A percentile compares a stretch with the other conserved stretches of the same genome.
phyloP scores from a whole-genome alignment of 2,888 invertebrate species.

The Amphimallon solstitiale region DNA sequence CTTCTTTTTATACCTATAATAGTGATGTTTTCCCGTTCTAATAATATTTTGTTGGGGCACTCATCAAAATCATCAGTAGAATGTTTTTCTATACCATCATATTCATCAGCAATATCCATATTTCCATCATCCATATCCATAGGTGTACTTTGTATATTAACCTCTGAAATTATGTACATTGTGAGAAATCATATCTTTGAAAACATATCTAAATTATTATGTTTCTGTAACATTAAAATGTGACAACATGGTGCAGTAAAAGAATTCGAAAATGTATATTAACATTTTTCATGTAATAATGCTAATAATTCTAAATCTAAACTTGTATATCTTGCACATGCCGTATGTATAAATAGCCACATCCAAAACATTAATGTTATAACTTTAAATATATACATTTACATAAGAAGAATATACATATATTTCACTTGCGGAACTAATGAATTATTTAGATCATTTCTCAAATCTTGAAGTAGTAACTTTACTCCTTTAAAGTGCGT shows the following conservation, averaged over 20 bases:
- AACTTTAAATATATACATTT: no score
- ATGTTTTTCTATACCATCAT: conserved; percentile 32
- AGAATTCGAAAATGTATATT: conserved; percentile 33
- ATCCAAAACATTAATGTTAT: no score
- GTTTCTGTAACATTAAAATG: conserved; percentile 34
- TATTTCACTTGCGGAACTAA: no score
- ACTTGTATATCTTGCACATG: no score
- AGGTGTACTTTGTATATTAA: not conserved
- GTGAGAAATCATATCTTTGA: conserved; percentile 24
- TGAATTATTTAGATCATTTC: no score
- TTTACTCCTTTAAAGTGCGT: no score
- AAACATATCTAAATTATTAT: conserved; percentile 36
- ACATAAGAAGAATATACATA: no score
- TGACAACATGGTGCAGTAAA: conserved; percentile 7
- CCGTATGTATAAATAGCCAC: no score
- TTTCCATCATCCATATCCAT: not conserved
- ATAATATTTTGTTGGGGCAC: conserved; percentile 35
- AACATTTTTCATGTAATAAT: no score
- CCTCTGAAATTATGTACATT: conserved; percentile 25
- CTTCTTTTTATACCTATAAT: conserved; percentile 35
- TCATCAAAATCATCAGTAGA: conserved; percentile 35
- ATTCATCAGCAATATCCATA: conserved; percentile 1
- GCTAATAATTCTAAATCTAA: no score
- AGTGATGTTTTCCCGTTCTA: conserved; percentile 36
- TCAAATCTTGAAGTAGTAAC: no score